Evolutionary conservation across 2,797 vertebrate species (phyloP), one percentile per base, ranked within the genome.

Genomic region (Menidia menidia): DNA sequence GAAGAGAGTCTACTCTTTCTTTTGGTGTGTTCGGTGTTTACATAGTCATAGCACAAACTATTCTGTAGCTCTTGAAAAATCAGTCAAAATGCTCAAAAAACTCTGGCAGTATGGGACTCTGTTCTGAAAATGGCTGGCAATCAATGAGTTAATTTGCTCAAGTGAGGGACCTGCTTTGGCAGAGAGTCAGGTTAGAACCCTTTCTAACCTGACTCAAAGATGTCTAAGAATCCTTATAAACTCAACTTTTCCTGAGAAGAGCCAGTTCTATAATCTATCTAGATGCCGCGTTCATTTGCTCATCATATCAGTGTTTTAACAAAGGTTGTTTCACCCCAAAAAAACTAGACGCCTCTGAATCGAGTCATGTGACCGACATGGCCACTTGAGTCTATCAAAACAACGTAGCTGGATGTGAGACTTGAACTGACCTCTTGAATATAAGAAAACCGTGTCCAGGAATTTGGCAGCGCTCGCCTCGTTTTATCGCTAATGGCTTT

Each of bases 381-480:
- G 71, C 48, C 56, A 58, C 59, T 73, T 56, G 25, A 73, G 69
- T 71, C 52, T 66, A 48, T 64, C 1, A 41, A 77, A 85, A 84
- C 56, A 60, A 70, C 83, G 74, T 58, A 64, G 15, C 30, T 81
- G 73, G 63, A 73, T 64, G 68, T 55, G 60, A 62, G 56, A 73
- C 16, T 39, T 62, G 63, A 80, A 44, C 35, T 71, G 39, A 58
- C 77, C 63, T 75, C 75, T 80, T 75, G 47, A 84, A 64, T 68
- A 6, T 80, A 52, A 87, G 25, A 73, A 51, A 77, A 82, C 56
- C 73, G 59, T 87, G 55, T 73, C 68, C 55, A 69, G 62, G 64
- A 73, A 73, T 73, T 71, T 75, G 77, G 68, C 63, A 45, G 60
- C 52, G 51, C 63, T 16, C 53, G 48, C 51, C 57, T 73, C 58